phyloP scores from a whole-genome alignment of 2,888 invertebrate species.

The Nymphalis c-album region DNA sequence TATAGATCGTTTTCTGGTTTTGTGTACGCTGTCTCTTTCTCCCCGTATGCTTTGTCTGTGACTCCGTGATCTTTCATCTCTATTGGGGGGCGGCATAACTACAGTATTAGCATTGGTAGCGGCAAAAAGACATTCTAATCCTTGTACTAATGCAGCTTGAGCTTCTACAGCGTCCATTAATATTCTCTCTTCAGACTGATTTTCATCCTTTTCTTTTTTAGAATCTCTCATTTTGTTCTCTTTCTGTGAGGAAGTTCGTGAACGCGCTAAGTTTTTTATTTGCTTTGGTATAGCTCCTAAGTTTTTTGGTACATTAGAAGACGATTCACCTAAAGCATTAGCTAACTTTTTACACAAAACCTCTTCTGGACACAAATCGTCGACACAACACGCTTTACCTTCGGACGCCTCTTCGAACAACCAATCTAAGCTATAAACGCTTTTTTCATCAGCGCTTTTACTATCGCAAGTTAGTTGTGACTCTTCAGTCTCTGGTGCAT shows the following conservation, averaged over 20 bases:
- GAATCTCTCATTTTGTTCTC: constrained; percentile 79
- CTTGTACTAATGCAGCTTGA: constrained; percentile 81
- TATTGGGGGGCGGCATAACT: constrained; percentile 71
- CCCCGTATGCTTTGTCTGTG: constrained; percentile 70
- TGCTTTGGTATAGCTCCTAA: constrained; percentile 88
- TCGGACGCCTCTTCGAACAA: constrained; percentile 69
- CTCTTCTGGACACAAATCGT: constrained; percentile 57
- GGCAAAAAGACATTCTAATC: constrained; percentile 75
- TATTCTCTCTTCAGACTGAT: constrained; percentile 68
- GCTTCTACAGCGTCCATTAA: constrained; percentile 77
- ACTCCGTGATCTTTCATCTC: constrained; percentile 66
- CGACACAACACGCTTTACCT: constrained; percentile 49
- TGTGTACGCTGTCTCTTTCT: constrained; percentile 69
- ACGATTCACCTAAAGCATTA: constrained; percentile 70
- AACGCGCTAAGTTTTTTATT: constrained; percentile 79
- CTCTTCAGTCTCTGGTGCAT: constrained; percentile 61
- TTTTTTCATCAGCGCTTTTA: constrained; percentile 71
- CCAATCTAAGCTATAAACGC: constrained; percentile 76
- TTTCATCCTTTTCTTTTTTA: constrained; percentile 72
- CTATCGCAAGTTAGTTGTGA: constrained; percentile 63
- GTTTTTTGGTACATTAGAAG: constrained; percentile 81
- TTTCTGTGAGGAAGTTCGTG: constrained; percentile 81
- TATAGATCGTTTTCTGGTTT: constrained; percentile 77
- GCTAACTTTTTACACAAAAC: constrained; percentile 60
- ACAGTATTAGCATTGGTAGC: constrained; percentile 76